Evolutionary conservation across 1,140 invertebrate species (phyloP).

Genomic region (Drosophila quadrilineata): DNA sequence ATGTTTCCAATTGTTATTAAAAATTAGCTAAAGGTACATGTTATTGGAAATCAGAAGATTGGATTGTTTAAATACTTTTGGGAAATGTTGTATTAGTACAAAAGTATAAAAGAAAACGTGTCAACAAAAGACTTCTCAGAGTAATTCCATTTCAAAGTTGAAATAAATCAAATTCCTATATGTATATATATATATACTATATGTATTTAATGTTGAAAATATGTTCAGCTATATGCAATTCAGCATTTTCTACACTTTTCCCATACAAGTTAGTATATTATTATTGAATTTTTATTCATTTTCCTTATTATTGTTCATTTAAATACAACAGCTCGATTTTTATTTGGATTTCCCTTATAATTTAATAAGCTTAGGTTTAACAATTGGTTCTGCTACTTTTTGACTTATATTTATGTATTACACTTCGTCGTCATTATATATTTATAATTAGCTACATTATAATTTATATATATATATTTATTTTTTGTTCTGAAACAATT

Average conservation of each 20-base stretch:
- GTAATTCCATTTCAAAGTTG: constrained; percentile 5
- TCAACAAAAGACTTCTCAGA: constrained; percentile 39
- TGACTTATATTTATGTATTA: constrained; percentile 50
- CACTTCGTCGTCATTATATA: constrained; percentile 27
- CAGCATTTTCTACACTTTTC: background rate
- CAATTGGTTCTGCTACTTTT: constrained; percentile 78
- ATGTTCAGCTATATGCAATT: too few relatives aligned
- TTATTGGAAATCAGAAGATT: constrained; percentile 43
- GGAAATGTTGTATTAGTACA: constrained; percentile 56
- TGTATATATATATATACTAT: too few relatives aligned
- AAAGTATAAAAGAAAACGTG: constrained; percentile 70
- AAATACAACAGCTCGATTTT: constrained; percentile 73
- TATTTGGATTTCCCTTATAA: constrained; percentile 40
- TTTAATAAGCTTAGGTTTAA: constrained; percentile 66
- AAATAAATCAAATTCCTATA: constrained; percentile 3
- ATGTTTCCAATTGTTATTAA: constrained; percentile 52
- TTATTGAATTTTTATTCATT: background rate
- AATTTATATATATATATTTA: constrained; percentile 55
- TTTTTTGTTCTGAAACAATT: constrained; percentile 52
- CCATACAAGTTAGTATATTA: background rate
- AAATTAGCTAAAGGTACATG: constrained; percentile 58
- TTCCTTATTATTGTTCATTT: constrained; percentile 71
- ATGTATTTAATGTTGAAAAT: too few relatives aligned
- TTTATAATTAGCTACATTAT: constrained; percentile 63
- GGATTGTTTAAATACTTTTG: constrained; percentile 13